Evolutionary conservation across 2,113 vertebrate species (phyloP), one percentile per base, ranked within the genome.

Genomic region (Lonchura striata): DNA sequence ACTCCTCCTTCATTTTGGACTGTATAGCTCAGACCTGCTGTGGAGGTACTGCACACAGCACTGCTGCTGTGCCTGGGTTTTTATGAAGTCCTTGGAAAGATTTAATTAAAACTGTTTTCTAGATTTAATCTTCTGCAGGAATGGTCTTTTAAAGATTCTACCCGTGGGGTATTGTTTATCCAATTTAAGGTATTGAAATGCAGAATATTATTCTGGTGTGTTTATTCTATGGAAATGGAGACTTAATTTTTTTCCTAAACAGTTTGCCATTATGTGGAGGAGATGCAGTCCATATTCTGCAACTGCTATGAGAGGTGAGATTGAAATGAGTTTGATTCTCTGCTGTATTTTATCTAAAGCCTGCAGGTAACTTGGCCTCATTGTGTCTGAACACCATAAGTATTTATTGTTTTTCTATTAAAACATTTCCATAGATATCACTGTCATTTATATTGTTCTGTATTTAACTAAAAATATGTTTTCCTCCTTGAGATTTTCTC

Each of bases 71-170:
- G 85, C 42, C 41, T 86, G 35, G 64, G 50, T 59, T 93, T 96
- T 96, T 96, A 91, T 90, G 76, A 83, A 97, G 83, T 84, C 83
- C 28, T 88, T 95, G 69, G 69, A 90, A 95, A 92, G 52, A 88
- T 84, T 92, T 91, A 96, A 96, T 97, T 96, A 93, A 93, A 94
- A 71, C 20, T 54, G 52, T 66, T 95, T 93, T 93, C 92, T 96
- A 60, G 86, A 93, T 83, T 95, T 91, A 47, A 27, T 93, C 56
- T 86, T 90, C 82, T 86, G 37, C 41, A 93, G 80, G 42, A 93
- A 78, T 6, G 10, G 76, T 47, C 30, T 93, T 90, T 83, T 90
- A 90, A 86, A 60, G 56, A 82, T 71, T 83, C 82, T 88, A 59
- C 72, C 88, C 27, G 9, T 75, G 64, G 80, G 72, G 68, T 86